phyloP scores from a whole-genome alignment of 2,888 invertebrate genomes.

The Callimorpha dominula region DNA sequence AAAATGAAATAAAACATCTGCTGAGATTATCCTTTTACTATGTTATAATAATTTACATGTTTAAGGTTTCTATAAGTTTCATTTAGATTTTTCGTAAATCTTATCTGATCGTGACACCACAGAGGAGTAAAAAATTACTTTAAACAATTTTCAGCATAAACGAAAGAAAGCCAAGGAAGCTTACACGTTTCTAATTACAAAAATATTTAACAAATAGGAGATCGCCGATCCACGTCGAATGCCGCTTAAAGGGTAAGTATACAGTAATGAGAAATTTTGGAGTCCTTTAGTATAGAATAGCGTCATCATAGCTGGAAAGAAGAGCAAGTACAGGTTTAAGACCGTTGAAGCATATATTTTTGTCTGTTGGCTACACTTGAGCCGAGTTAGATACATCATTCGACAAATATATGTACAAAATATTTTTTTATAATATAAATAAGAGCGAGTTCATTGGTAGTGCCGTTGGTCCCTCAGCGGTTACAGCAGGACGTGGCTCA shows the following conservation, averaged over 20 bases:
- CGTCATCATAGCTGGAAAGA: background rate
- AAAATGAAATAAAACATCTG: background rate
- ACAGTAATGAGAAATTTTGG: background rate
- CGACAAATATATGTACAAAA: background rate
- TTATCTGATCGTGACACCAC: conserved; percentile 17
- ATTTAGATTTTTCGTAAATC: background rate
- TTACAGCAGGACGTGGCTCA: conserved; percentile 3
- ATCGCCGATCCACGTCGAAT: conserved; percentile 3
- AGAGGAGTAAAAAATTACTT: conserved; percentile 11
- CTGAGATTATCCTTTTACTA: conserved; percentile 47
- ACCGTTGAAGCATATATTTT: background rate
- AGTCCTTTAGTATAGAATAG: no score
- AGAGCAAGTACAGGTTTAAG: background rate
- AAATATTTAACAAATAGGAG: conserved; percentile 14
- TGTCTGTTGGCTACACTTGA: background rate
- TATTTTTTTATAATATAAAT: background rate
- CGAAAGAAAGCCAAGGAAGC: conserved; percentile 9
- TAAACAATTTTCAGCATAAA: background rate
- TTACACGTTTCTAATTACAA: conserved; percentile 37
- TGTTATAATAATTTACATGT: conserved; percentile 45
- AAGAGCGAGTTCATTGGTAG: background rate
- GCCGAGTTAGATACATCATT: background rate
- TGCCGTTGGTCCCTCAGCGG: conserved; percentile 13
- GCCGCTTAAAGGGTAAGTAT: background rate
- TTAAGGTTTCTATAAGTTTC: conserved; percentile 26